Base-by-base conservation (phyloP, 1,140 invertebrate species). In the Drosophila arawakana region DNA sequence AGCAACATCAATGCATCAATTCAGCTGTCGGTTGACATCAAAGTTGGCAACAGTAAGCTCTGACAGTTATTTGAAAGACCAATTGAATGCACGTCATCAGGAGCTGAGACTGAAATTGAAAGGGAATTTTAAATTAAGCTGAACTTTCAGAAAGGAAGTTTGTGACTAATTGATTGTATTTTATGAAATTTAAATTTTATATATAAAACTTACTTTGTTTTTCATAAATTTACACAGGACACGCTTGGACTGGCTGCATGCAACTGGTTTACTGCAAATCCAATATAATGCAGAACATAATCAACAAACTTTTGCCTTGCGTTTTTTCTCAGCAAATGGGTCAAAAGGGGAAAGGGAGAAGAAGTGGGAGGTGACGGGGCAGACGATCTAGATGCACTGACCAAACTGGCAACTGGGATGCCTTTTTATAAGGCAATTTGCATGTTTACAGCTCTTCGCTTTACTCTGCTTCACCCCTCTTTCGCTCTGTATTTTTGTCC, bases 391-490 rank as follows among this genome's bases (percentile, higher is more conserved):
- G 55, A 25, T 58, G 39, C 55, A 58, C 5, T 25, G 55, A 58
- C 55, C 55, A 58, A 21, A 58, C 39, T 18, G 7, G 46, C 35
- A 78, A 50, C 72, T 61, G 55, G 60, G 57, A 69, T 75, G 73
- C 55, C 55, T 75, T 68, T 78, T 79, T 79, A 68, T 69, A 79
- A 77, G 65, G 69, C 74, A 79, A 79, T 80, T 80, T 80, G 75
- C 78, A 74, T 74, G 55, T 60, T 78, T 65, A 69, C 59, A 43
- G 58, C 46, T 34, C 35, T 67, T 18, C 21, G 35, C 52, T 57
- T n/a, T n/a, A 3, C 43, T 4, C 1, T 46, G 7, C 9, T 6
- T n/a, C 5, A 2, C n/a, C 5, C n/a, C 41, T 44, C 43, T 55
- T 15, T 11, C 25, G 25, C 25, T 30, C 25, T 30, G 25, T 7